A percentile compares a stretch with the other conserved stretches of the same genome.
These are phyloP conservation scores for Isaurus tuberculatus DNA, from an alignment of 92 coral and sea anemone genomes.

Conservation along the genomic window DNA sequence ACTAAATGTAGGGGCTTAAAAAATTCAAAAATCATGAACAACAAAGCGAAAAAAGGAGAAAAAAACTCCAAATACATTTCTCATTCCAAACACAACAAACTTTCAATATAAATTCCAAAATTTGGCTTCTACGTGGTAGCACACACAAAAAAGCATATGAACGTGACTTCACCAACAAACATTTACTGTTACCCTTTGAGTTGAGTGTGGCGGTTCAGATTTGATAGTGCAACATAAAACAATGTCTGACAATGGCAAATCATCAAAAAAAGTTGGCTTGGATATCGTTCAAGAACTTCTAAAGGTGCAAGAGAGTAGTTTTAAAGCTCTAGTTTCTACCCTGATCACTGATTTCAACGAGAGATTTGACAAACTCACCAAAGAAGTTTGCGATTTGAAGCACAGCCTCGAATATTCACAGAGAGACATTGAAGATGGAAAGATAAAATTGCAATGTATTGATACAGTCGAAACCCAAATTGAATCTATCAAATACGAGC, in stretches of 20 bases:
- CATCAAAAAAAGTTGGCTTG: background rate
- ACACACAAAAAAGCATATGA: too few relatives aligned
- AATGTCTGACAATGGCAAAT: background rate
- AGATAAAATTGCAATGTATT: background rate
- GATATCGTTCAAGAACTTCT: background rate
- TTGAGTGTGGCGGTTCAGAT: too few relatives aligned
- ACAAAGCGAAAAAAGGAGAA: too few relatives aligned
- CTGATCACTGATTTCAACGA: background rate
- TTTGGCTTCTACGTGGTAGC: too few relatives aligned
- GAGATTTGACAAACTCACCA: slow-evolving; percentile 3
- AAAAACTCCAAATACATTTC: too few relatives aligned
- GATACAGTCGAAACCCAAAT: background rate
- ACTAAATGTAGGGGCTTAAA: too few relatives aligned
- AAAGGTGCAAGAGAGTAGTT: slow-evolving; percentile 1
- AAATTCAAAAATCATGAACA: too few relatives aligned
- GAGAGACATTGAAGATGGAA: background rate
- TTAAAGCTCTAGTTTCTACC: background rate
- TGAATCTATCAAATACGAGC: slow-evolving; percentile 2
- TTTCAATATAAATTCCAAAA: too few relatives aligned
- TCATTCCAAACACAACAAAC: too few relatives aligned
- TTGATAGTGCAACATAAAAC: background rate
- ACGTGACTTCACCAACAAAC: too few relatives aligned
- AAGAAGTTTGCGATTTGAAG: background rate
- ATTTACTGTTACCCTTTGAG: too few relatives aligned
- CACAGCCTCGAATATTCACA: background rate